A percentile compares a stretch with the other conserved stretches of the same genome.
These are phyloP conservation scores for Drosophila multiciliata DNA, from an alignment of 2,888 invertebrate species.

Conservation along the genomic window DNA sequence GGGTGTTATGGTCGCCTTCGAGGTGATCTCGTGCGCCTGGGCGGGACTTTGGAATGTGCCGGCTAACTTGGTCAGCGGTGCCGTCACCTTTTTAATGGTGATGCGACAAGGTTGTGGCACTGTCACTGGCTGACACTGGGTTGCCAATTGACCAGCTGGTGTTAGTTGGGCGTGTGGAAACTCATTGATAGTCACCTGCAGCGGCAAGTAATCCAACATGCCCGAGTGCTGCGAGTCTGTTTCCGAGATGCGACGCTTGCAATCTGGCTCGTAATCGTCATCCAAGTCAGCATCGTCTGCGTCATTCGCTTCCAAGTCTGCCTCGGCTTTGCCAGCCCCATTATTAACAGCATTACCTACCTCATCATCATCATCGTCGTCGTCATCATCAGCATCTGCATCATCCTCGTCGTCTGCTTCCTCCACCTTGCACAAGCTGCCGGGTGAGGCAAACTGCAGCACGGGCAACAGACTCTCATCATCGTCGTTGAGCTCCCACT, in stretches of 20 bases:
- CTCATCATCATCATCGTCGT: constrained; percentile 31
- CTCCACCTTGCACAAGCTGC: constrained; percentile 36
- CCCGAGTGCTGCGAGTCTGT: constrained; percentile 76
- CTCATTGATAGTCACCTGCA: constrained; percentile 76
- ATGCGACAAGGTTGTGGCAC: constrained; percentile 69
- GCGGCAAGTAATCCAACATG: constrained; percentile 66
- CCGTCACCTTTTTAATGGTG: constrained; percentile 72
- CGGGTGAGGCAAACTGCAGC: constrained; percentile 31
- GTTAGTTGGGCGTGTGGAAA: constrained; percentile 51
- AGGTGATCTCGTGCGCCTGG: constrained; percentile 62
- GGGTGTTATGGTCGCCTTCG: constrained; percentile 76
- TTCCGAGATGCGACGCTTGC: constrained; percentile 66
- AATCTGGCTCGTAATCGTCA: constrained; percentile 47
- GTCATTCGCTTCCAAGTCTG: neutral
- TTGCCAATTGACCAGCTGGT: constrained; percentile 25
- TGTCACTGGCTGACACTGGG: constrained; percentile 32
- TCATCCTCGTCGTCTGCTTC: constrained; percentile 49
- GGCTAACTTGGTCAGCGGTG: constrained; percentile 39
- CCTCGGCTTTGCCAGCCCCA: constrained; percentile 12
- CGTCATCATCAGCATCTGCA: constrained; percentile 32
- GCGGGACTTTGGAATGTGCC: constrained; percentile 9
- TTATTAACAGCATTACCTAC: constrained; percentile 8
- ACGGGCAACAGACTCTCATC: constrained; percentile 54
- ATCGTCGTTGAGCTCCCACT: constrained; percentile 74
- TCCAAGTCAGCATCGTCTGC: constrained; percentile 31